Base-by-base conservation (phyloP, 2,797 vertebrate genomes). In the Sitta carolinensis region DNA sequence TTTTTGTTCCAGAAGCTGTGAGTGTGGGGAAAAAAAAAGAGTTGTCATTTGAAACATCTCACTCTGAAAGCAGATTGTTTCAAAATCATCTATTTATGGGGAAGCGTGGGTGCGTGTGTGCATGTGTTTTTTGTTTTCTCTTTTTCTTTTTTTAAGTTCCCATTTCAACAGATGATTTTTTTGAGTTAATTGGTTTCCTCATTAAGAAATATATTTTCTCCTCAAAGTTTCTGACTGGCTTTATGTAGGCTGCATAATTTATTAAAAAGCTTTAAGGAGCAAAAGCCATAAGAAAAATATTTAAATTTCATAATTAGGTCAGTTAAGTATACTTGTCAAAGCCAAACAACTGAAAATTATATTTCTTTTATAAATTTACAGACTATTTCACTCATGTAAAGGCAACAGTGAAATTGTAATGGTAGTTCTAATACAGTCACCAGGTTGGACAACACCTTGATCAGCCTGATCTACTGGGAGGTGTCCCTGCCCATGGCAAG, bases 31-130 rank as follows among this genome's bases (percentile, higher is more conserved):
- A 26, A 54, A 63, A 32, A 26, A n/a, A 45, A 1, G 3, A 84
- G 30, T 9, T 74, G 34, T 68, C 34, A 80, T 74, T 84, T 89
- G 61, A 91, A 95, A 70, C n/a, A 64, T 57, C 79, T 91, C 38
- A 48, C 21, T 23, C 36, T 55, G 20, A 91, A 80, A 63, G 50
- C 32, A 75, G 54, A 50, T 38, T 40, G 50, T 64, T 91, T 68
- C 22, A 54, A 84, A 81, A 68, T 75, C 25, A 16, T 36, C 29
- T 81, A 0, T 51, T 50, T 70, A 63, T 42, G 17, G 16, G 22
- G 23, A 72, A 58, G 25, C 15, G 1, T 23, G 29, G 26, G 5
- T 9, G 16, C 32, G 7, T 16, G 21, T 19, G 26, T 14, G 8
- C 20, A 25, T 21, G 13, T 34, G 7, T 59, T 4, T 52, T 54